phyloP scores from a whole-genome alignment of 2,888 invertebrate species.

The Andrena haemorrhoa region DNA sequence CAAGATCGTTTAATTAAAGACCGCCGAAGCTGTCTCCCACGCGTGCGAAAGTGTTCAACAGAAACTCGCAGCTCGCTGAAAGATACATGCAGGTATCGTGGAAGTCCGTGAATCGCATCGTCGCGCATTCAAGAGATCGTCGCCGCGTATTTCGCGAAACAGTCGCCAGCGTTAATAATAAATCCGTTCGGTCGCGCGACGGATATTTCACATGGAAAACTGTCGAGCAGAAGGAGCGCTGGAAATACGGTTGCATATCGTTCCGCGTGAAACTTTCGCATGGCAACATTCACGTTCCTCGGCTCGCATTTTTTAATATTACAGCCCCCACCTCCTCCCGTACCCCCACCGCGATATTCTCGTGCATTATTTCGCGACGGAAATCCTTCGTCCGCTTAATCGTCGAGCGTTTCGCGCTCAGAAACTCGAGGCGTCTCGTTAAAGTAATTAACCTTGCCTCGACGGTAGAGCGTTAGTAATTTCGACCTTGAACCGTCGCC shows the following conservation, averaged over 20 bases:
- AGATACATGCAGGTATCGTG: no score
- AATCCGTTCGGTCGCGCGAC: slow-evolving; percentile 5
- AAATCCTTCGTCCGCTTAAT: slow-evolving; percentile 2
- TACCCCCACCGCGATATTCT: no score
- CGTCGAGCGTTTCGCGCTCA: background rate
- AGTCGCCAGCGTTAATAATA: slow-evolving; percentile 16
- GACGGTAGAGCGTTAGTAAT: slow-evolving; percentile 2
- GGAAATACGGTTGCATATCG: slow-evolving; percentile 10
- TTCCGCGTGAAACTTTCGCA: background rate
- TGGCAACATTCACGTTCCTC: no score
- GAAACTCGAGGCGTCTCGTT: slow-evolving; percentile 1
- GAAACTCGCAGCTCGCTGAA: no score
- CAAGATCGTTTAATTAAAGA: no score
- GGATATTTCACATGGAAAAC: slow-evolving; percentile 13
- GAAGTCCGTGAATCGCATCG: background rate
- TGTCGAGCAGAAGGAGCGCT: background rate
- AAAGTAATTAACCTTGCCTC: slow-evolving; percentile 15
- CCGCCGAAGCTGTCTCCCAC: no score
- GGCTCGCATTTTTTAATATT: no score
- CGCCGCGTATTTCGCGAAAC: slow-evolving; percentile 11
- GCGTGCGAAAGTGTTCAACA: no score
- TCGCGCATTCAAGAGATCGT: background rate
- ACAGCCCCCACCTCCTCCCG: no score
- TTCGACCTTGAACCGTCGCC: no score
- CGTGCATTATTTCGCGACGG: no score